Evolutionary conservation across 2,113 vertebrate species (phyloP).

Genomic region (Origma solitaria): DNA sequence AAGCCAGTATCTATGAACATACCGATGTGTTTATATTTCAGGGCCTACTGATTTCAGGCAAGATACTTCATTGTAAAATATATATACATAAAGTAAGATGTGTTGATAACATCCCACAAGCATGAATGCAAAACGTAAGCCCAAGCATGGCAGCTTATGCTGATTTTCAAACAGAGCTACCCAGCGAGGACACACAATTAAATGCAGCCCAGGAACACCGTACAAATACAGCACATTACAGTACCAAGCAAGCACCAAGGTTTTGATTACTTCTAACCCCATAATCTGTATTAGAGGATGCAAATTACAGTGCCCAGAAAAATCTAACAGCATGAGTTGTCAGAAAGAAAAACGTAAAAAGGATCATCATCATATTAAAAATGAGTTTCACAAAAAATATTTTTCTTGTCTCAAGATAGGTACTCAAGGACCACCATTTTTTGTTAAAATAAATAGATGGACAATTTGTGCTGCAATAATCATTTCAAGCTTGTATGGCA

Average conservation of each 20-base stretch:
- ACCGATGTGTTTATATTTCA: background rate
- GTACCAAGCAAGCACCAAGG: background rate
- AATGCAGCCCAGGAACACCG: background rate
- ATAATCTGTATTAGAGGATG: background rate
- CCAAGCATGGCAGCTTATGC: background rate
- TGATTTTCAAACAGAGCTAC: background rate
- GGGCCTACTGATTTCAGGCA: background rate
- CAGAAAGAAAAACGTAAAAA: background rate
- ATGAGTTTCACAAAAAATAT: background rate
- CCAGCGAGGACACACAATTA: background rate
- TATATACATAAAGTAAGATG: background rate
- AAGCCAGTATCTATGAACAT: background rate
- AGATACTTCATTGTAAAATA: background rate
- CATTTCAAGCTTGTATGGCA: background rate
- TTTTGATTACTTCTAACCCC: background rate
- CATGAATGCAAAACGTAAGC: background rate
- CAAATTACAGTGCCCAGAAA: background rate
- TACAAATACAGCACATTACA: background rate
- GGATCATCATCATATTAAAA: background rate
- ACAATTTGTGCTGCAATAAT: background rate
- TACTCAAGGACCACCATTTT: background rate
- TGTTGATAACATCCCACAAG: background rate
- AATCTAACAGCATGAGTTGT: background rate
- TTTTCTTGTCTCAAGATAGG: background rate
- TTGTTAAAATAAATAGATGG: background rate